Percentiles rank a stretch among this genome's conserved stretches.
phyloP scores from a whole-genome alignment of 2,113 vertebrate species.

The Tichodroma muraria region DNA sequence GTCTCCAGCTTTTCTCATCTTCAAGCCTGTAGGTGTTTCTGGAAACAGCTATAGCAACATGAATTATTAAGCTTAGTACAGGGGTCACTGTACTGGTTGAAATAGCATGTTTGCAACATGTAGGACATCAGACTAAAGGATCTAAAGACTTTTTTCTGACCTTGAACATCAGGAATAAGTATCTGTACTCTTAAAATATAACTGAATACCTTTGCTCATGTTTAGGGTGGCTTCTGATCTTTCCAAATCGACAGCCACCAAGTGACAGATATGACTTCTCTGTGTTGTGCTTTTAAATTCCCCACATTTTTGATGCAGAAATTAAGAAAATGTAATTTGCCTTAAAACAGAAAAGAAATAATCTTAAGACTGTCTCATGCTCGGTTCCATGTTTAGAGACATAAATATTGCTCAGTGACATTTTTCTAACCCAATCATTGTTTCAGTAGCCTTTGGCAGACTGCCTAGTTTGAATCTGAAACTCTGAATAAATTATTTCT shows the following conservation, averaged over 20 bases:
- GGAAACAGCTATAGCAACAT: neutral
- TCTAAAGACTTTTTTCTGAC: neutral
- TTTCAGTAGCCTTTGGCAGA: conserved; percentile 22
- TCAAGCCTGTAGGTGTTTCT: neutral
- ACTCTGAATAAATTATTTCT: neutral
- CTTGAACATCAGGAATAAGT: neutral
- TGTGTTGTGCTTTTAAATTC: neutral
- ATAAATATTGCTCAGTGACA: conserved; percentile 1
- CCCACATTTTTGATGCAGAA: neutral
- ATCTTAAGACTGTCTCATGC: neutral
- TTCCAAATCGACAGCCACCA: neutral
- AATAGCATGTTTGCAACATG: neutral
- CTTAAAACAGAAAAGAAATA: neutral
- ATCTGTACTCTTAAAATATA: neutral
- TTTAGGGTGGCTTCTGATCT: neutral
- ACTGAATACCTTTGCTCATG: neutral
- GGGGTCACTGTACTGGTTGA: neutral
- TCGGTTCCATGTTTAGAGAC: neutral
- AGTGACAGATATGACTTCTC: neutral
- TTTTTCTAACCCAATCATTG: neutral
- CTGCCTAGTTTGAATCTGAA: neutral
- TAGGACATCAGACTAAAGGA: neutral
- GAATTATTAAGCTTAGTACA: neutral
- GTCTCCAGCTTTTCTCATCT: neutral
- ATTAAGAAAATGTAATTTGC: neutral